These are phyloP conservation scores for Caenorhabditis sp. DNA, from an alignment of 2,888 invertebrate species.

Conservation along the genomic window DNA sequence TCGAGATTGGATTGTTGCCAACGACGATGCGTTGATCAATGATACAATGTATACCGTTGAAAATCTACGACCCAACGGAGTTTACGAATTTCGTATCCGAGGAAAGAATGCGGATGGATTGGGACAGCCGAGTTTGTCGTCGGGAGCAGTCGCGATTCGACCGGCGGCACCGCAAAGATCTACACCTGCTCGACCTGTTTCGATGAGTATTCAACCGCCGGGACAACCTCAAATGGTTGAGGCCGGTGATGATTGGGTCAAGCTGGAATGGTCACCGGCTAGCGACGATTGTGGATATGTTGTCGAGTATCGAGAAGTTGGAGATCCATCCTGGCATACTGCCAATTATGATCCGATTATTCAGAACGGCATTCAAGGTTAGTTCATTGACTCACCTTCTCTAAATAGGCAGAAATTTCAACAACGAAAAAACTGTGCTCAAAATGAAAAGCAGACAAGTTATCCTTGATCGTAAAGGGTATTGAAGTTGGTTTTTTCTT, in stretches of 20 bases:
- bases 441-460: no score
- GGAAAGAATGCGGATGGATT: constrained; percentile 65
- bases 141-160: constrained; percentile 31
- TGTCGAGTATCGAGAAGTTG: constrained; percentile 68
- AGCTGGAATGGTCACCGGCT: constrained; percentile 63
- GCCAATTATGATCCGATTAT: constrained; percentile 61
- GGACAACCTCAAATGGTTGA: constrained; percentile 63
- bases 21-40: constrained; percentile 47
- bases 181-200: constrained; percentile 21
- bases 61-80: constrained; percentile 69
- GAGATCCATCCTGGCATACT: constrained; percentile 63
- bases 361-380: constrained; percentile 61
- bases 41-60: constrained; percentile 53
- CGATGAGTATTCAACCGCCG: constrained; percentile 31
- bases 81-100: constrained; percentile 70
- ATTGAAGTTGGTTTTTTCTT: no score
- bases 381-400: not conserved
- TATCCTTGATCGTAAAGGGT: no score
- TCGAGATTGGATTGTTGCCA: constrained; percentile 64
- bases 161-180: constrained; percentile 43
- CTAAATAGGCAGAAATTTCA: not conserved
- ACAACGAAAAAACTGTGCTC: not conserved
- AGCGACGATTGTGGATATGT: constrained; percentile 55
- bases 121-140: constrained; percentile 42
- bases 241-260: constrained; percentile 66